phyloP scores from a whole-genome alignment of 2,113 vertebrate genomes.

The Pelodiscus sinensis region DNA sequence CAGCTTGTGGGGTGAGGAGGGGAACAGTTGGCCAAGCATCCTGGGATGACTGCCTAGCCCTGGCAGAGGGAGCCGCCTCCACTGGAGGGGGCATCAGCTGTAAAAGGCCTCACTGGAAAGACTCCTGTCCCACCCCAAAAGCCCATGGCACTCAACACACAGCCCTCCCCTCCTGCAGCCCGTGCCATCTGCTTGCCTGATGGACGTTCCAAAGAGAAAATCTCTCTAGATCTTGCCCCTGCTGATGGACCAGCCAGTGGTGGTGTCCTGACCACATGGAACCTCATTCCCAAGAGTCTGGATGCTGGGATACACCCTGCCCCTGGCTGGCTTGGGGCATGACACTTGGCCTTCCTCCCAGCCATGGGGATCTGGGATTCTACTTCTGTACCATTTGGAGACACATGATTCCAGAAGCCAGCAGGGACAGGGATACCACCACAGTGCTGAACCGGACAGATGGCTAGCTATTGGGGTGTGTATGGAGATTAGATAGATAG shows the following conservation, averaged over 20 bases:
- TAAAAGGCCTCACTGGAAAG: background rate
- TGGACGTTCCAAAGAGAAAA: background rate
- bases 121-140: too few species aligned
- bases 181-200: background rate
- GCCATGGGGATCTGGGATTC: background rate
- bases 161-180: background rate
- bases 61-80: background rate
- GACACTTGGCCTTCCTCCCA: background rate
- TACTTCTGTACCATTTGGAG: background rate
- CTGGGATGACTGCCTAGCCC: background rate
- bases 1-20: background rate
- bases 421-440: background rate
- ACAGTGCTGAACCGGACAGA: too few species aligned
- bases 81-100: background rate
- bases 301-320: background rate
- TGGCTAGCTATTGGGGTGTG: too few species aligned
- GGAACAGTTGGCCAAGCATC: background rate
- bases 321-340: background rate
- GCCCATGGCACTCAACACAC: background rate
- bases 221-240: background rate
- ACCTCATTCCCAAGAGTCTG: background rate
- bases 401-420: background rate
- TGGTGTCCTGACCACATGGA: too few species aligned
- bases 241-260: background rate
- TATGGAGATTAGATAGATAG: background rate